Evolutionary conservation across 2,113 vertebrate species (phyloP).

Genomic region (Anas platyrhynchos): DNA sequence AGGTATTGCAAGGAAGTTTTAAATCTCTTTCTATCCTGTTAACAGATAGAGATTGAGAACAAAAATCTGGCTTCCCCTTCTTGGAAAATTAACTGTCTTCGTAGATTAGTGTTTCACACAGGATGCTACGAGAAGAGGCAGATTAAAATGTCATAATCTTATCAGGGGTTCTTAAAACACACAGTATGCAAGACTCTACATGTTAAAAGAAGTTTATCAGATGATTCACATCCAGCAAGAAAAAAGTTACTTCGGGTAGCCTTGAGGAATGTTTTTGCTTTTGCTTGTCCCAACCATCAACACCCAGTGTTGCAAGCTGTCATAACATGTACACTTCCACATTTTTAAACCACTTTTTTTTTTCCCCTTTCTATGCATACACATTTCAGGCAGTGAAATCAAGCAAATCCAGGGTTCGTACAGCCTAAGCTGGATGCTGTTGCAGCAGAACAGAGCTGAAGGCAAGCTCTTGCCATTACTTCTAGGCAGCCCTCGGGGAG

Average conservation of each 20-base stretch:
- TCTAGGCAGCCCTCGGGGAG: not conserved
- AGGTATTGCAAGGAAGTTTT: not conserved
- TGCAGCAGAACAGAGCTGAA: not conserved
- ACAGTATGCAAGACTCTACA: not conserved
- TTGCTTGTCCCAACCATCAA: not conserved
- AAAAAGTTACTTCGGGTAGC: conserved; percentile 6
- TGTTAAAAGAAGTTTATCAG: not conserved
- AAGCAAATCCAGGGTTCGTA: rapidly evolving
- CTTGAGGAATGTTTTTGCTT: conserved; percentile 32
- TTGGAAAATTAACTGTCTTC: not conserved
- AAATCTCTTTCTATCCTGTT: not conserved
- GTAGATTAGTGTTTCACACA: not conserved
- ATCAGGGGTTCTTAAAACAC: not conserved
- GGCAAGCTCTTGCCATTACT: not conserved
- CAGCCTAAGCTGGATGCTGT: not conserved
- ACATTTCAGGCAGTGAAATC: not conserved
- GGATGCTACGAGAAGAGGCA: not conserved
- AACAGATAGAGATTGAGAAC: not conserved
- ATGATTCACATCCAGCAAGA: not conserved
- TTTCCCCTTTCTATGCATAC: not conserved
- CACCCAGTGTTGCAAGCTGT: not conserved
- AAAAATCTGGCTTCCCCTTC: not conserved
- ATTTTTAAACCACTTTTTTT: not conserved
- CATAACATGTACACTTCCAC: not conserved
- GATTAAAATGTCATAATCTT: not conserved